Base-by-base conservation (phyloP, 2,113 vertebrate species). In the Salvelinus fontinalis region DNA sequence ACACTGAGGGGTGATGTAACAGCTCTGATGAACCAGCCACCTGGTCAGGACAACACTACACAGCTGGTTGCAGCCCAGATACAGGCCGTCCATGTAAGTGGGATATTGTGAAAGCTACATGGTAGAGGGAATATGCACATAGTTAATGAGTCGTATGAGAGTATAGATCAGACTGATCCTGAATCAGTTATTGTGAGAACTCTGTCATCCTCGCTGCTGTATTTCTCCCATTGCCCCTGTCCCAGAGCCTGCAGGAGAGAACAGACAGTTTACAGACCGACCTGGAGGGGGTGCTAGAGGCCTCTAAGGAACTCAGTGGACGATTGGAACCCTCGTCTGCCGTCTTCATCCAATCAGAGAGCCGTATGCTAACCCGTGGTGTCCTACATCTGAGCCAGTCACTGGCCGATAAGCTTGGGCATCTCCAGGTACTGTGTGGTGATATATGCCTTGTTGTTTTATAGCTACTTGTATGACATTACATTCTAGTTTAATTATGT, bases 361-460 rank as follows among this genome's bases (percentile, higher is more conserved):
- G 93, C 60, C 76, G 83, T 48, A 71, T 94, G 70, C 85, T 92
- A 11, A 91, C 94, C 5, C 94, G 95, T 24, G 92, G 90, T 20
- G 86, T 93, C 64, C 79, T 88, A 57, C 93, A 89, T 87, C 84
- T 96, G 84, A 86, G 93, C 72, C 90, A 89, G 82, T 88, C 81
- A 44, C 80, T 96, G 39, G 84, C 85, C 26, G 76, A 68, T 78
- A 96, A 92, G 79, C 79, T 88, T 75, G 76, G 84, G 39, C 92
- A 94, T 31, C 89, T 95, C 74, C 91, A 95, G 95, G 97, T 98
- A 83, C 3, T 5, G 3, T 2, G 5, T 44, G 39, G 54, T 65
- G 1, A 11, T 80, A 39, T 70, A 75, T 81, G 71, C 65, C 70
- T 57, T 5, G 2, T n/a, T 26, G 16, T n/a, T 34, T 69, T 39